Percentiles rank a stretch among this genome's conserved stretches.
phyloP scores from a whole-genome alignment of 1,140 invertebrate species.

The Dendrolimus punctatus region DNA sequence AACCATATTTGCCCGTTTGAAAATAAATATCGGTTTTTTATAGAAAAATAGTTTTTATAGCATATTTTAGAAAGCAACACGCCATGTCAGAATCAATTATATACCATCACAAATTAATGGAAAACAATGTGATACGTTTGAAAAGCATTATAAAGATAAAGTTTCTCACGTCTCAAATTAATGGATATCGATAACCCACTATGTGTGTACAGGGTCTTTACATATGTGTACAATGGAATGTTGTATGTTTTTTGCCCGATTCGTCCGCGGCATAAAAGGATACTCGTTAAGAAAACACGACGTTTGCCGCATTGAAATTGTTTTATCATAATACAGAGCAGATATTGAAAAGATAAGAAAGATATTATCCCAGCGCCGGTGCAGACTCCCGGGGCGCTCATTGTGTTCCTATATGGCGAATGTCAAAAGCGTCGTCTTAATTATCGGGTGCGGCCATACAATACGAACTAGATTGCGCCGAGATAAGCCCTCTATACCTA shows the following conservation, averaged over 20 bases:
- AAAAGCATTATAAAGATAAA: too few species aligned
- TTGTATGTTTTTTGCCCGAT: constrained; percentile 20
- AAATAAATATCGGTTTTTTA: too few species aligned
- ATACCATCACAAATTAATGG: too few species aligned
- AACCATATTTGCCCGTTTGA: background rate
- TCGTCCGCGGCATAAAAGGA: constrained; percentile 26
- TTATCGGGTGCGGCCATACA: constrained; percentile 66
- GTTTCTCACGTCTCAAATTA: too few species aligned
- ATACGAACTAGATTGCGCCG: constrained; percentile 65
- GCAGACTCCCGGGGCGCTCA: constrained; percentile 61
- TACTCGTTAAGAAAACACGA: constrained; percentile 59
- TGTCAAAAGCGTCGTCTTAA: constrained; percentile 72
- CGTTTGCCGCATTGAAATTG: constrained; percentile 60
- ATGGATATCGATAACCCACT: too few species aligned
- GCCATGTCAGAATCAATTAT: too few species aligned
- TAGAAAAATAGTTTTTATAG: too few species aligned
- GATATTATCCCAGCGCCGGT: constrained; percentile 56
- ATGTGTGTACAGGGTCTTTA: background rate
- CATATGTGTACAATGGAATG: background rate
- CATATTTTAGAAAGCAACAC: too few species aligned
- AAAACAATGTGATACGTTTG: too few species aligned
- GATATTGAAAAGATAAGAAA: constrained; percentile 62
- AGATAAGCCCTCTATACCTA: constrained; percentile 63
- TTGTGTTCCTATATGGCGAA: constrained; percentile 71
- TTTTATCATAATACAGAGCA: constrained; percentile 65